Conservation (phyloP, 2,797 vertebrate species). For the Melanotaenia boesemani region DNA sequence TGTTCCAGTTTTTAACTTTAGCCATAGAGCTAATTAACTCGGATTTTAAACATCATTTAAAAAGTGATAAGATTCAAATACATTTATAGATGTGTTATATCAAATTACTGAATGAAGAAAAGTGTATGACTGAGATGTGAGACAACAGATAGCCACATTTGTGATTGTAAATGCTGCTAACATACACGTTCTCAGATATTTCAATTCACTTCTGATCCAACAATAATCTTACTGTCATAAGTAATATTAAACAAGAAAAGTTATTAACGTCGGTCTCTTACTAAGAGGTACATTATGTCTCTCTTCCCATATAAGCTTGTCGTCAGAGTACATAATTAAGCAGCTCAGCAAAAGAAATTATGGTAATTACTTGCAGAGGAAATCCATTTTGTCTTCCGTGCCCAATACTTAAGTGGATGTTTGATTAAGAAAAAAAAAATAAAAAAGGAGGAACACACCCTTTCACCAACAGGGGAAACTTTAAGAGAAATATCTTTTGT, state of each 20-base stretch:
- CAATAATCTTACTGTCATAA: slow-evolving; percentile 14
- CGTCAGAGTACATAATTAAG: slow-evolving; percentile 67
- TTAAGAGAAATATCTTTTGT: background rate
- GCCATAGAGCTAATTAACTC: no score
- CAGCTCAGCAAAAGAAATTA: slow-evolving; percentile 57
- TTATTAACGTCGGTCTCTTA: slow-evolving; percentile 33
- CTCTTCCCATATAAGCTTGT: slow-evolving; percentile 49
- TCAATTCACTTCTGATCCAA: background rate
- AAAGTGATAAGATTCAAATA: no score
- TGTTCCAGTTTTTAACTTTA: no score
- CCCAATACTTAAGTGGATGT: slow-evolving; percentile 41
- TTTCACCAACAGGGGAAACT: slow-evolving; percentile 8
- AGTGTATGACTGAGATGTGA: no score
- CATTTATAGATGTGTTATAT: no score
- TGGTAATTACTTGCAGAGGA: slow-evolving; percentile 63
- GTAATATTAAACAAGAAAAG: slow-evolving; percentile 2
- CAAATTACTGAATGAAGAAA: no score
- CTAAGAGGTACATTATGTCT: slow-evolving; percentile 48
- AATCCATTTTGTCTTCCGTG: slow-evolving; percentile 49
- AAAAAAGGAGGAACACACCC: slow-evolving; percentile 18
- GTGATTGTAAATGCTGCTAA: background rate
- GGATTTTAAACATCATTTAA: no score
- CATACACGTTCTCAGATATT: background rate
- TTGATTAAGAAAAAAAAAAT: slow-evolving; percentile 7
- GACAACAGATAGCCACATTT: no score